Conservation (phyloP, 2,797 vertebrate genomes). For the Chaunax sp. region DNA sequence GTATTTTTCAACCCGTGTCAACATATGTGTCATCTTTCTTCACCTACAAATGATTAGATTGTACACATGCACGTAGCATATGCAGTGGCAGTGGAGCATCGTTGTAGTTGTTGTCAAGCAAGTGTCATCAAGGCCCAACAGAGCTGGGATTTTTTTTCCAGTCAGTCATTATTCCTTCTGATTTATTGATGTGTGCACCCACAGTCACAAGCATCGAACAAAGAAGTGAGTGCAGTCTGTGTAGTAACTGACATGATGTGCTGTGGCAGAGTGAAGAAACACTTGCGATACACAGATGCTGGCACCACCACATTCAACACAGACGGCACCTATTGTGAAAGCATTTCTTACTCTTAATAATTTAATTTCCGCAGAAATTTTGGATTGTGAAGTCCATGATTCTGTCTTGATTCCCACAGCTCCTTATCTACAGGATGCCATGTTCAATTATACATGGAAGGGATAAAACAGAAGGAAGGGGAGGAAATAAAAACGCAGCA, state of each 20-base stretch:
- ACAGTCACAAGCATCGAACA: slow-evolving; percentile 13
- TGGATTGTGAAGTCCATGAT: background rate
- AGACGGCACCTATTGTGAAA: background rate
- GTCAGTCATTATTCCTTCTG: slow-evolving; percentile 27
- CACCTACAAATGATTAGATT: background rate
- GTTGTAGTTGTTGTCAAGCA: slow-evolving; percentile 22
- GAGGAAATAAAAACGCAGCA: slow-evolving; percentile 9
- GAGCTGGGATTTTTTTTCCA: slow-evolving; percentile 1
- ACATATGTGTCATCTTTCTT: slow-evolving; percentile 3
- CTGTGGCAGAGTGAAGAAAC: slow-evolving; percentile 4
- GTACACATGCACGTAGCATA: too few relatives aligned
- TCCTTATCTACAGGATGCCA: slow-evolving; percentile 16
- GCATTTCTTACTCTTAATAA: background rate
- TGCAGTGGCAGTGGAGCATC: slow-evolving; percentile 9
- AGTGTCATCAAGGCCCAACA: slow-evolving; percentile 7
- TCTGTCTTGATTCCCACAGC: slow-evolving; percentile 22
- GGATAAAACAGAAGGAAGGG: slow-evolving; percentile 20
- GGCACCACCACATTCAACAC: background rate
- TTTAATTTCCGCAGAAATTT: background rate
- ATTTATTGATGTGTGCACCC: slow-evolving; percentile 40
- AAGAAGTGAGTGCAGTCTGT: background rate
- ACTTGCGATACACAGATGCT: background rate
- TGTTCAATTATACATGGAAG: slow-evolving; percentile 39
- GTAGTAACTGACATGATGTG: slow-evolving; percentile 1
- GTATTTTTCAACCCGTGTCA: slow-evolving; percentile 2